Base-by-base conservation (phyloP, 2,113 vertebrate genomes). In the Syrrhaptes paradoxus region DNA sequence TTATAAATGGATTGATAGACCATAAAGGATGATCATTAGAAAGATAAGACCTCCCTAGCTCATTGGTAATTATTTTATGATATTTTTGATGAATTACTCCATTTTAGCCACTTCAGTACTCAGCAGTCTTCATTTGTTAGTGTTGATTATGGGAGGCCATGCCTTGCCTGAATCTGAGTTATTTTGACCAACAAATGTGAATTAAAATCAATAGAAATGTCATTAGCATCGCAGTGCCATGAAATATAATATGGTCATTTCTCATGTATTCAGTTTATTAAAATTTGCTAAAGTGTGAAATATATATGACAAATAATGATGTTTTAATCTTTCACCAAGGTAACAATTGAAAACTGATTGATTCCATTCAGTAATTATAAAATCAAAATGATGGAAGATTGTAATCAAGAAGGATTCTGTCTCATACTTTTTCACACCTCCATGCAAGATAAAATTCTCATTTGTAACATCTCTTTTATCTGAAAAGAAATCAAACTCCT, bases 261-360 rank as follows among this genome's bases (percentile, higher is more conserved):
- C 96, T 98, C 97, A 98, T 96, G 94, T 86, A 97, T 98, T 97
- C 96, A 96, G 96, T 97, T 98, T 98, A 98, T 98, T 98, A 98
- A 98, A 98, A 98, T 98, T 98, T 98, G 95, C 94, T 96, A 96
- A 97, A 97, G 93, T 98, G 97, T 98, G 96, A 98, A 98, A 97
- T 98, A 98, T 97, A 92, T 97, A 96, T 91, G 97, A 97, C 96
- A 96, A 98, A 95, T 98, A 98, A 98, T 96, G 97, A 97, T 95
- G 89, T 98, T 98, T 98, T 98, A 98, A 98, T 98, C 96, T 98
- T 98, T 98, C 55, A 90, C 97, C 97, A 98, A 98, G 97, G 98
- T 98, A 98, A 98, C 97, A 98, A 98, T 96, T 98, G 97, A 98
- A 98, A 98, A 97, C 97, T 98, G 97, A 98, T 98, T 98, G 98